Conservation (phyloP, 2,797 vertebrate species). For the Acipenser ruthenus region DNA sequence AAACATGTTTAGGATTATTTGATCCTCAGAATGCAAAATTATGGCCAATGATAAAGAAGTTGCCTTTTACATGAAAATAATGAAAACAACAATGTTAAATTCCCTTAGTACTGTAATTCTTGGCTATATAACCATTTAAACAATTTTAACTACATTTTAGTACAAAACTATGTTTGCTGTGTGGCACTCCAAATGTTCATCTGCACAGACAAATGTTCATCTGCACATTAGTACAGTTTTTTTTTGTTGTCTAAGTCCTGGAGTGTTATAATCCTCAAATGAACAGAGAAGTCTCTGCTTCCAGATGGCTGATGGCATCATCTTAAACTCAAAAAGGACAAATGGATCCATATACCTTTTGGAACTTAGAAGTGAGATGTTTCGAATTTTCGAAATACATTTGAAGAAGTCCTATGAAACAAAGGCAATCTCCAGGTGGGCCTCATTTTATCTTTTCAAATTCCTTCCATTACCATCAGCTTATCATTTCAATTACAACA, state of each 20-base stretch:
- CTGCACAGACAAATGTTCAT: neutral
- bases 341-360: neutral
- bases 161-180: conserved; percentile 23
- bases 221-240: neutral
- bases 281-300: conserved; percentile 41
- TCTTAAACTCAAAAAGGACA: neutral
- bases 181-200: conserved; percentile 16
- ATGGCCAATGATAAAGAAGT: conserved; percentile 72
- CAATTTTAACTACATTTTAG: conserved; percentile 16
- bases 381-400: neutral
- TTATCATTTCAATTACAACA: conserved; percentile 78
- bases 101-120: conserved; percentile 59
- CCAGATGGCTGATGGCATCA: neutral
- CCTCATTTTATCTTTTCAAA: neutral
- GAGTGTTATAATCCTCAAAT: conserved; percentile 19
- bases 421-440: neutral
- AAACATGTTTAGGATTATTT: conserved; percentile 70
- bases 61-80: conserved; percentile 72
- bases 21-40: conserved; percentile 76
- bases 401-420: neutral
- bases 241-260: conserved; percentile 41
- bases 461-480: conserved; percentile 49
- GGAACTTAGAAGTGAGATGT: neutral
- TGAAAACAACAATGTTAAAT: conserved; percentile 48
- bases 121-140: conserved; percentile 52